Base-by-base conservation (phyloP, 2,113 vertebrate genomes). In the Australoheros scitulus region DNA sequence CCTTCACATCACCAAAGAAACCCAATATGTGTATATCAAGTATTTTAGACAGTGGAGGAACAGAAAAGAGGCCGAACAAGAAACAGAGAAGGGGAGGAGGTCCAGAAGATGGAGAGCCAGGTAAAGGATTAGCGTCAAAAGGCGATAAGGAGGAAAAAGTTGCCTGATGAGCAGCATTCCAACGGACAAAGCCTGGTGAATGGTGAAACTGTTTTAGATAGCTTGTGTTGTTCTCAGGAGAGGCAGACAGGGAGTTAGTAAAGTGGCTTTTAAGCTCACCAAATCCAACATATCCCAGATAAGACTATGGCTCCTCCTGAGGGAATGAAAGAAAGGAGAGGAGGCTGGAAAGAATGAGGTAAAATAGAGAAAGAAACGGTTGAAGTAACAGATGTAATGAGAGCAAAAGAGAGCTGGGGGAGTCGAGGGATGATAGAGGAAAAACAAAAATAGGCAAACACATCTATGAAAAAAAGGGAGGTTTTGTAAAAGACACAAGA, bases 231-330 rank as follows among this genome's bases (percentile, higher is more conserved):
- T 61, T 88, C 87, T 92, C 80, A 79, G 83, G 70, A 88, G 83
- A 83, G 78, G 80, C 82, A 87, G 78, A 74, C 84, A 81, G 88
- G 79, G 82, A 92, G 93, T 90, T 76, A 83, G 87, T 77, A 81
- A 93, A 93, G 92, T 90, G 88, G 88, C 91, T 94, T 95, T 94
- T 93, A 91, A 94, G 92, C 92, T 92, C 87, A 93, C 84, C 80
- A 90, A 92, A 94, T 93, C 92, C 91, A 90, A 88, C 91, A 92
- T 90, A 93, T 92, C 90, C 90, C 82, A 92, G 94, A 95, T 94
- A 95, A 95, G 92, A 92, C 92, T 68, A 61, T 36, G 70, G 86
- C 86, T 88, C 86, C 88, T 93, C 90, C 90, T 88, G 77, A 78
- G 83, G 85, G 90, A 93, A 58, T 10, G 34, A 82, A 82, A 79